Base-by-base conservation (phyloP, 2,113 vertebrate genomes). In the Podilymbus podiceps region DNA sequence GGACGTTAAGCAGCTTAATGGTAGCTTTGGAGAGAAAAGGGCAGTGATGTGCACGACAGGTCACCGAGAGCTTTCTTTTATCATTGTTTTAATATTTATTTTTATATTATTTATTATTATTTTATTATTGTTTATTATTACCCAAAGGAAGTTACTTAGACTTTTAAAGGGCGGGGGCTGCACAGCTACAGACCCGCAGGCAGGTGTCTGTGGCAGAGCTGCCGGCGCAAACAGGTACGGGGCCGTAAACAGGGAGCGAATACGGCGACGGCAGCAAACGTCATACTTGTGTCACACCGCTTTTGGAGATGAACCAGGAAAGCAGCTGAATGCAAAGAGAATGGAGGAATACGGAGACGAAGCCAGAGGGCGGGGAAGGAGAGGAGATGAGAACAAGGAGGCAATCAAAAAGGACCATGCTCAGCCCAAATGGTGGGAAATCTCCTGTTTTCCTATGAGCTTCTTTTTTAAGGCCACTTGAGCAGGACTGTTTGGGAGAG, bases 1-100 rank as follows among this genome's bases (percentile, higher is more conserved):
- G 85, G 83, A 46, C 6, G 6, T 21, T 92, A 94, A 95, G 94
- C 92, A 89, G 95, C 91, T 96, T 87, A 96, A 58, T 30, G 71
- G 69, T 5, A 67, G 69, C 78, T 76, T 11, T 47, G 3, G 72
- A 71, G 75, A 76, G 47, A 62, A 76, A 42, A 76, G 46, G 46
- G 60, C 95, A 74, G 76, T 30, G 86, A 46, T 15, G 18, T 8
- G 62, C 6, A 3, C 11, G 73, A 28, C 91, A 73, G 75, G 75
- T 53, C 92, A 52, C 63, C 7, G 8, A 50, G 56, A 66, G 83
- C 72, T n/a, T n/a, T 1, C 21, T 31, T 86, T 83, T 53, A 42
- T 42, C 14, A 42, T 42, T 12, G 42, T 42, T 42, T 42, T 42
- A 42, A 11, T 42, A 12, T 42, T 42, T 42, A 42, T 42, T 42